These are phyloP conservation scores for Callospermophilus lateralis DNA, from an alignment of 2,113 vertebrate species.

Conservation along the genomic window DNA sequence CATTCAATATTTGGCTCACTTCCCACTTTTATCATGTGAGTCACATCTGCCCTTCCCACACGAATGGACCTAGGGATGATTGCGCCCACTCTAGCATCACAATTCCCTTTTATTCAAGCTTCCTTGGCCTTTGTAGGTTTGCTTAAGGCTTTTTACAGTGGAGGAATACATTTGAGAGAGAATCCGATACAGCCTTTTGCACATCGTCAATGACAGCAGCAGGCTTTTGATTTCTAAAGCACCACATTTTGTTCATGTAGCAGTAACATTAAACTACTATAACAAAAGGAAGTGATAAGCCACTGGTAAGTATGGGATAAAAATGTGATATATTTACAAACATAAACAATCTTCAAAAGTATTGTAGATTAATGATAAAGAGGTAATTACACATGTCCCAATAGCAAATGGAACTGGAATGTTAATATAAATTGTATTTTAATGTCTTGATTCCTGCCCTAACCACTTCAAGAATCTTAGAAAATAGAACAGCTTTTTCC, in stretches of 20 bases:
- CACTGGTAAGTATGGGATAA: neutral
- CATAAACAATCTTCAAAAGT: neutral
- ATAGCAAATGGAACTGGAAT: conserved; percentile 49
- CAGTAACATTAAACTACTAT: neutral
- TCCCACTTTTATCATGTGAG: conserved; percentile 34
- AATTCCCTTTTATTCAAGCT: neutral
- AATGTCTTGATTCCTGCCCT: conserved; percentile 52
- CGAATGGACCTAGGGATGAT: neutral
- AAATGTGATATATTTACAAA: neutral
- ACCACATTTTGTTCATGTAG: neutral
- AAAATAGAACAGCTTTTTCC: conserved; percentile 49
- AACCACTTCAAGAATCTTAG: conserved; percentile 62
- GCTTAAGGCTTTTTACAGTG: conserved; percentile 13
- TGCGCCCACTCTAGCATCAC: neutral
- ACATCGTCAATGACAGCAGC: neutral
- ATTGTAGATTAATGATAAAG: neutral
- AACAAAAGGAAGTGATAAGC: neutral
- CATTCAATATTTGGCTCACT: neutral
- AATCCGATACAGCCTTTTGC: neutral
- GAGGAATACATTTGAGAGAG: neutral
- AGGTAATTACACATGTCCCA: neutral
- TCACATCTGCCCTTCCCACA: conserved; percentile 18
- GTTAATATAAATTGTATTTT: conserved; percentile 61
- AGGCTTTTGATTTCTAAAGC: neutral
- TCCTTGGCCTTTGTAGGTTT: conserved; percentile 18